Base-by-base conservation (phyloP, 2,888 invertebrate genomes). In the Leucoptera coffeella region DNA sequence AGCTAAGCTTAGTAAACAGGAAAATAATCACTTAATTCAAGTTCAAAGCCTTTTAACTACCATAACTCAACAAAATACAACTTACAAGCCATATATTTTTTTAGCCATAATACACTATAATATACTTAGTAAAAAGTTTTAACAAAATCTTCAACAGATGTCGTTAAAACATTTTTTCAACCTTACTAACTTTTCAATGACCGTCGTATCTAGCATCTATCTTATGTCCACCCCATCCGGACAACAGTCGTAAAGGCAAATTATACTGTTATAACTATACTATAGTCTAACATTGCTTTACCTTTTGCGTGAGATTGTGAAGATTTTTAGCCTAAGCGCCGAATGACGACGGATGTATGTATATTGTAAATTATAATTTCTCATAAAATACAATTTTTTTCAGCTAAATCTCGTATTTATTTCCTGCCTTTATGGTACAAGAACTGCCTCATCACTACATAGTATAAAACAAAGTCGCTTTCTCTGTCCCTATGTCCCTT, bases 381-480 rank as follows among this genome's bases (percentile, higher is more conserved):
- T 71, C 72, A 72, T 71, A 72, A 72, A 71, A 72, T 72, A 72
- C 69, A 71, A 71, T 71, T 72, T 72, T 72, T 72, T 72, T 72
- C 72, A 72, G 71, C 72, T 71, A 67, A 31, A 47, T 62, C 30
- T 60, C 65, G 65, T 67, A 49, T 42, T 9, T 20, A 7, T 8
- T 12, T 21, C 22, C 11, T 1, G 12, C 13, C 13, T 27, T 6
- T 20, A 12, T 13, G 6, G 11, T 22, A n/a, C n/a, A n/a, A n/a
- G n/a, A n/a, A n/a, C n/a, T n/a, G n/a, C n/a, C n/a, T n/a, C n/a
- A n/a, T n/a, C n/a, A n/a, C n/a, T n/a, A n/a, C n/a, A n/a, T n/a
- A n/a, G n/a, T n/a, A n/a, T n/a, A n/a, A n/a, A n/a, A n/a, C n/a
- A n/a, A n/a, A n/a, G n/a, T n/a, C n/a, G n/a, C n/a, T n/a, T n/a